Evolutionary conservation across 2,888 invertebrate genomes (phyloP).

Genomic region (Hypena proboscidalis): DNA sequence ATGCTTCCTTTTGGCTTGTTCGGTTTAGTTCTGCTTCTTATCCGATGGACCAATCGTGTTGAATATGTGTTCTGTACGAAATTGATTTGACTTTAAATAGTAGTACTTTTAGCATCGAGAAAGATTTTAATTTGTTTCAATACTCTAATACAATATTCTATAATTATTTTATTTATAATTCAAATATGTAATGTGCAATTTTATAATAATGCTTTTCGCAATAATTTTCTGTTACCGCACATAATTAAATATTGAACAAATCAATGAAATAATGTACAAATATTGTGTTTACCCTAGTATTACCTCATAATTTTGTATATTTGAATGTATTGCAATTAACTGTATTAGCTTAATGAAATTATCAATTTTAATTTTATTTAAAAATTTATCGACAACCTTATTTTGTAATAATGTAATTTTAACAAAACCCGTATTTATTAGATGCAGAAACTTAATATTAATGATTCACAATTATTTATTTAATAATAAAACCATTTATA

Average conservation of each 20-base stretch:
- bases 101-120: constrained; percentile 6
- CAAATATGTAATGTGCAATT: not conserved
- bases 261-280: constrained; percentile 63
- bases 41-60: constrained; percentile 17
- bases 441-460: not conserved
- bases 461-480: not conserved
- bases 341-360: constrained; percentile 34
- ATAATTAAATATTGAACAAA: constrained; percentile 42
- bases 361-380: constrained; percentile 35
- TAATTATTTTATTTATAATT: not conserved
- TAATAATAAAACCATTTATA: not conserved
- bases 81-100: not conserved
- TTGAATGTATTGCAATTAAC: constrained; percentile 38
- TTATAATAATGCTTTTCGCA: too few species aligned
- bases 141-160: not conserved
- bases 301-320: constrained; percentile 56
- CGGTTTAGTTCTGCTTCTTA: constrained; percentile 31
- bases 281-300: constrained; percentile 57
- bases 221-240: constrained; percentile 36
- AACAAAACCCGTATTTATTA: not conserved
- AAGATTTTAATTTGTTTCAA: not conserved
- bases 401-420: not conserved
- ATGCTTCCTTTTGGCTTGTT: constrained; percentile 50
- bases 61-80: constrained; percentile 8
- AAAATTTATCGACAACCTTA: constrained; percentile 43